Conservation (phyloP, 2,113 vertebrate genomes). For the Nothoprocta perdicaria region DNA sequence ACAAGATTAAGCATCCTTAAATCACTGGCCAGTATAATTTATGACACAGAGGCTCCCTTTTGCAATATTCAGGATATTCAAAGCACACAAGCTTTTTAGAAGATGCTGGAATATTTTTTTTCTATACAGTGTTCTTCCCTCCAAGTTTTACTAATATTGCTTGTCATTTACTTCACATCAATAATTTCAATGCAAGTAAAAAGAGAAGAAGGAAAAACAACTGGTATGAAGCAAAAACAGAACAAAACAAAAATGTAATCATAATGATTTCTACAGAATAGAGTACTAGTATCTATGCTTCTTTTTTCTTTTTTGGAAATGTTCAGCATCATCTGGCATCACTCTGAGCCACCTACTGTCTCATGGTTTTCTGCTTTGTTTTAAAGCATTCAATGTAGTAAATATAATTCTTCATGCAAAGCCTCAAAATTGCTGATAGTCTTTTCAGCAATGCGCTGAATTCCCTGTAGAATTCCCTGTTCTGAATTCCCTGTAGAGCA, state of each 20-base stretch:
- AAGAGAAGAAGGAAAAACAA: not conserved
- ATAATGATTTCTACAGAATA: not conserved
- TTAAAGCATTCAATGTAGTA: not conserved
- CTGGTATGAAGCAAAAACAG: not conserved
- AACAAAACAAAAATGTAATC: not conserved
- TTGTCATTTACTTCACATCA: not conserved
- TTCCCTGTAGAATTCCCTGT: not conserved
- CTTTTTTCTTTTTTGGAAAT: not conserved
- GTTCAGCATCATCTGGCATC: not conserved
- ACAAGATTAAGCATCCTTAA: not conserved
- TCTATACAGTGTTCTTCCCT: not conserved
- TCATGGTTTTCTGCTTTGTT: not conserved
- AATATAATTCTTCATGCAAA: not conserved
- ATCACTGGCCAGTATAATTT: not conserved
- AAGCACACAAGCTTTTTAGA: not conserved
- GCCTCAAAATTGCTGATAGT: not conserved
- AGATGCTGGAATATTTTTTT: not conserved
- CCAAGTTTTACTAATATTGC: not conserved
- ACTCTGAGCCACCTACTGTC: not conserved
- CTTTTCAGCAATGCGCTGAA: slow-evolving; percentile 8
- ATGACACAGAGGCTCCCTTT: not conserved
- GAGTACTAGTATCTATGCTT: not conserved
- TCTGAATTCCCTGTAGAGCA: not conserved
- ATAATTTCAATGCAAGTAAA: not conserved
- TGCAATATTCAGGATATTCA: not conserved